A percentile compares a stretch with the other conserved stretches of the same genome.
Conservation (phyloP, 2,888 invertebrate genomes). For the Notodonta ziczac region DNA sequence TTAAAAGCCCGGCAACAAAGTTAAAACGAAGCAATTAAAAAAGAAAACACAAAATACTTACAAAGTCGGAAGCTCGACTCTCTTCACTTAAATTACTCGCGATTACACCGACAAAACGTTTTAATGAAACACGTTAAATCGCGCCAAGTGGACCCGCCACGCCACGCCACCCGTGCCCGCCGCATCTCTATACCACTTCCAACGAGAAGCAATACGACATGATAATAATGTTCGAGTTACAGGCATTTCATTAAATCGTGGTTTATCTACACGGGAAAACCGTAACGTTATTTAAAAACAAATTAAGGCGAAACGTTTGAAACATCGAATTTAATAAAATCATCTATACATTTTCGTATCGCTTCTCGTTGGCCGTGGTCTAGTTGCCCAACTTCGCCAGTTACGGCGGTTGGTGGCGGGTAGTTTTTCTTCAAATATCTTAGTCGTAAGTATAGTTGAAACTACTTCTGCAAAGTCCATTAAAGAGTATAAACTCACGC, state of each 20-base stretch:
- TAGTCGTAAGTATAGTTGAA: slow-evolving; percentile 82
- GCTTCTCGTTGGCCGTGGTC: slow-evolving; percentile 8
- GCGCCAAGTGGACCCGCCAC: slow-evolving; percentile 72
- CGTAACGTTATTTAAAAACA: too few species aligned
- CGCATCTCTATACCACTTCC: slow-evolving; percentile 32
- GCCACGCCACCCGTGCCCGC: slow-evolving; percentile 43
- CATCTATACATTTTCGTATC: too few species aligned
- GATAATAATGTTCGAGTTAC: too few species aligned
- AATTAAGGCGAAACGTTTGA: too few species aligned
- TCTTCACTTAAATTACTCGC: slow-evolving; percentile 84
- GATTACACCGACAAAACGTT: slow-evolving; percentile 84
- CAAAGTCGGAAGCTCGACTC: slow-evolving; percentile 83
- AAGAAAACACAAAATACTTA: slow-evolving; percentile 85
- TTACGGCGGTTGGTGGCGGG: slow-evolving; percentile 75
- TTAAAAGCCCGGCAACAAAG: slow-evolving; percentile 82
- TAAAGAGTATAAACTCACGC: slow-evolving; percentile 81
- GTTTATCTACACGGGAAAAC: too few species aligned
- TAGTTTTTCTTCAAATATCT: slow-evolving; percentile 84
- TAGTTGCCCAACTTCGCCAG: slow-evolving; percentile 77
- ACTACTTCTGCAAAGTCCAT: slow-evolving; percentile 82
- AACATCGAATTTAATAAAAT: too few species aligned
- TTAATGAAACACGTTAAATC: slow-evolving; percentile 84
- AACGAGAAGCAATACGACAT: too few species aligned
- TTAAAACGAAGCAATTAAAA: slow-evolving; percentile 85
- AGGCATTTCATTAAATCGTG: too few species aligned